Evolutionary conservation across 2,797 vertebrate genomes (phyloP).

Genomic region (Galagoides demidoff): DNA sequence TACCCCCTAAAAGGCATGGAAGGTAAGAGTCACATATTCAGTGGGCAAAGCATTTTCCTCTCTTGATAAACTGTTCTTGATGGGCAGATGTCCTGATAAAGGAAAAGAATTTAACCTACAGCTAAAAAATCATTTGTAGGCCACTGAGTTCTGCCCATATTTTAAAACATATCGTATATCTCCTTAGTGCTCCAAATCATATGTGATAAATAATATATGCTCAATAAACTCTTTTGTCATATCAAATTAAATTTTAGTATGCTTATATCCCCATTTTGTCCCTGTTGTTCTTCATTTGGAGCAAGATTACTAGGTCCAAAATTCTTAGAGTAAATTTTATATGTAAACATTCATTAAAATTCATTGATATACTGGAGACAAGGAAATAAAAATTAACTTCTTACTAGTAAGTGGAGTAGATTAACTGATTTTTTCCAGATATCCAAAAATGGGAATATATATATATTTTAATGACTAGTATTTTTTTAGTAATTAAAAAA

Average conservation of each 20-base stretch:
- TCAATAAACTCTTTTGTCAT: not conserved
- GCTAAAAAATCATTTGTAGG: not conserved
- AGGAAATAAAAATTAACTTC: not conserved
- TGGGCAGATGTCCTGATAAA: not conserved
- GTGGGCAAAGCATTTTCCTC: not conserved
- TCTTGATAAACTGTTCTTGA: not conserved
- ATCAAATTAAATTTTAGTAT: slow-evolving; percentile 7
- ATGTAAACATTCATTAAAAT: not conserved
- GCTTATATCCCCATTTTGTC: not conserved
- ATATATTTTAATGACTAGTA: not conserved
- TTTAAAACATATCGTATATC: not conserved
- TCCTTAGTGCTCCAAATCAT: not conserved
- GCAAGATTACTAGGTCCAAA: not conserved
- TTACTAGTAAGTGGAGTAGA: not conserved
- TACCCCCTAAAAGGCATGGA: not conserved
- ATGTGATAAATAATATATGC: not conserved
- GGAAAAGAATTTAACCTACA: not conserved
- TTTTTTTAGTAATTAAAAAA: not conserved
- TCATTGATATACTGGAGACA: not conserved
- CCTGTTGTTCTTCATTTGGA: not conserved
- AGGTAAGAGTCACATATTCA: not conserved
- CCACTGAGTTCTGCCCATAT: not conserved
- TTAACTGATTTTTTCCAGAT: slow-evolving; percentile 5
- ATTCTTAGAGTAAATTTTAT: not conserved
- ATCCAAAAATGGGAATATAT: not conserved